These are phyloP conservation scores for Hestina assimilis DNA, from an alignment of 1,140 invertebrate genomes.

Conservation along the genomic window DNA sequence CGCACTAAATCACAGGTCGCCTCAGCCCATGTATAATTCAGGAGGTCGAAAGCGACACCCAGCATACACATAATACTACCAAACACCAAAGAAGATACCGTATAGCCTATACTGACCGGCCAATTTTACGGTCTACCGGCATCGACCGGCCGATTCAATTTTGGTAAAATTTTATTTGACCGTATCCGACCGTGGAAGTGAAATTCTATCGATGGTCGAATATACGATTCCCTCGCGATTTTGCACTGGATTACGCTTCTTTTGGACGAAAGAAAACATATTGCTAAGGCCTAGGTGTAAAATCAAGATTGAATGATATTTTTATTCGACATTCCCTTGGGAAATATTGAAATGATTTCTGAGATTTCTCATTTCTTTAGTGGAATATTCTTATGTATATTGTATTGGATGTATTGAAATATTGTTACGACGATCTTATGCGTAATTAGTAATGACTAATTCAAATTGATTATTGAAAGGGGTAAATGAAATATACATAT, in stretches of 20 bases:
- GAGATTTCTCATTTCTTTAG: neutral
- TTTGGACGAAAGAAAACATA: neutral
- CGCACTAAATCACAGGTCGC: slow-evolving; percentile 65
- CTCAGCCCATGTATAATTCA: slow-evolving; percentile 67
- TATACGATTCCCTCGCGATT: slow-evolving; percentile 52
- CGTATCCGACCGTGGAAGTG: slow-evolving; percentile 61
- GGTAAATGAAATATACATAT: neutral
- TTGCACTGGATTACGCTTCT: slow-evolving; percentile 28
- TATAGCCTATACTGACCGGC: slow-evolving; percentile 41
- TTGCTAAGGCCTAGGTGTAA: slow-evolving; percentile 2
- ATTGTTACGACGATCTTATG: no score
- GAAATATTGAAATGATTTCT: neutral
- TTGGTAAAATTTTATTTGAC: slow-evolving; percentile 72
- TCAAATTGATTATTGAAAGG: no score
- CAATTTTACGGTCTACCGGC: slow-evolving; percentile 70
- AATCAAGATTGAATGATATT: slow-evolving; percentile 13
- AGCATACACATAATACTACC: slow-evolving; percentile 53
- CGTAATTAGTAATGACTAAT: no score
- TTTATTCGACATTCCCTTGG: neutral
- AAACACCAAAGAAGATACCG: slow-evolving; percentile 59
- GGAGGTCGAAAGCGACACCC: slow-evolving; percentile 47
- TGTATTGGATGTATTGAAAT: no score
- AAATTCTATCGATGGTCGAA: slow-evolving; percentile 62
- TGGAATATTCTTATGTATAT: no score
- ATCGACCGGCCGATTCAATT: slow-evolving; percentile 67